Evolutionary conservation across 2,888 invertebrate species (phyloP).

Genomic region (Lasioglossum villosulum): DNA sequence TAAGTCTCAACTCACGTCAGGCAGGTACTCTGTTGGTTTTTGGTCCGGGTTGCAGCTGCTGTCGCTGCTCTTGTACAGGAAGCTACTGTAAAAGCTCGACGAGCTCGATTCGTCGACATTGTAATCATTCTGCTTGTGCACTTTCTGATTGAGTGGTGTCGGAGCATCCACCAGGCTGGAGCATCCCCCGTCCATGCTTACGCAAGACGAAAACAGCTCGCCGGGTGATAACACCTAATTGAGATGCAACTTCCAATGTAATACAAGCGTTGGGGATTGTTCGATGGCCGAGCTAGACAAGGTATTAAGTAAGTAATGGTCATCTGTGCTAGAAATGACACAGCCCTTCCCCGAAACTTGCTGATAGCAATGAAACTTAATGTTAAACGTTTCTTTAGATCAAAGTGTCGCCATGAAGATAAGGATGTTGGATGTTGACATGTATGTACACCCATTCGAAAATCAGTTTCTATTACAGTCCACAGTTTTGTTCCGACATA

Average conservation of each 20-base stretch:
- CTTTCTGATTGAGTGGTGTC: conserved; percentile 55
- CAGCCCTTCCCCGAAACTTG: neutral
- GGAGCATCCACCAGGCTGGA: conserved; percentile 65
- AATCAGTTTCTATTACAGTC: too few species aligned
- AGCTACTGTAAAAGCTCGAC: conserved; percentile 82
- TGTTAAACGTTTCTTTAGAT: neutral
- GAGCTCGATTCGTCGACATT: conserved; percentile 79
- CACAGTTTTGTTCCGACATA: too few species aligned
- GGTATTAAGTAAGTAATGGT: neutral
- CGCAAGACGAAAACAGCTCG: conserved; percentile 75
- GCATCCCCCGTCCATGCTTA: conserved; percentile 76
- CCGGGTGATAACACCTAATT: conserved; percentile 75
- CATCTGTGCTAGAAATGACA: neutral
- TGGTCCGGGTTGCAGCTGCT: conserved; percentile 75
- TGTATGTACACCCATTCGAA: too few species aligned
- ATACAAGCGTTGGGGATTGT: neutral
- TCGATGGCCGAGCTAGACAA: neutral
- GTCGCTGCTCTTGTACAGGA: conserved; percentile 78
- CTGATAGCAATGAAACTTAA: neutral
- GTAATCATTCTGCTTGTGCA: conserved; percentile 65
- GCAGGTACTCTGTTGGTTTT: conserved; percentile 47
- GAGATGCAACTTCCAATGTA: neutral
- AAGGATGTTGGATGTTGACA: too few species aligned
- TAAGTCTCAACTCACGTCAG: conserved; percentile 50
- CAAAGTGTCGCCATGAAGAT: too few species aligned